These are phyloP conservation scores for Murina feae DNA, from an alignment of 2,113 vertebrate genomes.

Conservation along the genomic window DNA sequence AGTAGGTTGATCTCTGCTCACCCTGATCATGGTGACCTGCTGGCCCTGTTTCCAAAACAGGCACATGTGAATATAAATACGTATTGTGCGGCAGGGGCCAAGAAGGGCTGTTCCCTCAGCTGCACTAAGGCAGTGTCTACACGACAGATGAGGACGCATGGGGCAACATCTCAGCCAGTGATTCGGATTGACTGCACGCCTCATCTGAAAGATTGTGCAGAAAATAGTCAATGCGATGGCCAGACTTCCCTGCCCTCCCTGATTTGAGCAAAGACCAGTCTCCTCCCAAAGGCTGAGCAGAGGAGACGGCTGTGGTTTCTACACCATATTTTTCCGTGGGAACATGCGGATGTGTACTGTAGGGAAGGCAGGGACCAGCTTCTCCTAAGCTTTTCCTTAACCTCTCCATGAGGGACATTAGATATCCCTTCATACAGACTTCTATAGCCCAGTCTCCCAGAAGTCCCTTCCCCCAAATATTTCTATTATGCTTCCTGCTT, in stretches of 20 bases:
- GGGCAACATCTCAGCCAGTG: conserved; percentile 69
- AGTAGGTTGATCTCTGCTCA: conserved; percentile 66
- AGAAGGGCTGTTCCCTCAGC: conserved; percentile 61
- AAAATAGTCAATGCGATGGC: conserved; percentile 66
- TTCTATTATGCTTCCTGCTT: neutral
- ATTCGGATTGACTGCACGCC: conserved; percentile 58
- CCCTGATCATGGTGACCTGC: conserved; percentile 66
- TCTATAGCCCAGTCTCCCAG: neutral
- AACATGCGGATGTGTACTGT: neutral
- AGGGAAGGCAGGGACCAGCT: neutral
- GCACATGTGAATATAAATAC: conserved; percentile 72
- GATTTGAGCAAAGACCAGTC: neutral
- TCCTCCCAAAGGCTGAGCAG: conserved; percentile 26
- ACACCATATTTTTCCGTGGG: neutral
- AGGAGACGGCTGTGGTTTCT: neutral
- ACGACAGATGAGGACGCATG: conserved; percentile 51
- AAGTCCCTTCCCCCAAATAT: neutral
- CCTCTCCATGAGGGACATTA: neutral
- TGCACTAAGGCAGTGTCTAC: conserved; percentile 71
- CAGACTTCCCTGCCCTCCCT: conserved; percentile 55
- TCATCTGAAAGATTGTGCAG: conserved; percentile 77
- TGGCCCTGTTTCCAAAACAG: conserved; percentile 71
- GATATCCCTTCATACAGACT: neutral
- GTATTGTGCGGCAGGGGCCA: conserved; percentile 59
- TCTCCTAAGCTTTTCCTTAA: neutral